Percentiles rank a stretch among this genome's conserved stretches.
phyloP scores from a whole-genome alignment of 2,888 invertebrate genomes.

The Biston stratarius region DNA sequence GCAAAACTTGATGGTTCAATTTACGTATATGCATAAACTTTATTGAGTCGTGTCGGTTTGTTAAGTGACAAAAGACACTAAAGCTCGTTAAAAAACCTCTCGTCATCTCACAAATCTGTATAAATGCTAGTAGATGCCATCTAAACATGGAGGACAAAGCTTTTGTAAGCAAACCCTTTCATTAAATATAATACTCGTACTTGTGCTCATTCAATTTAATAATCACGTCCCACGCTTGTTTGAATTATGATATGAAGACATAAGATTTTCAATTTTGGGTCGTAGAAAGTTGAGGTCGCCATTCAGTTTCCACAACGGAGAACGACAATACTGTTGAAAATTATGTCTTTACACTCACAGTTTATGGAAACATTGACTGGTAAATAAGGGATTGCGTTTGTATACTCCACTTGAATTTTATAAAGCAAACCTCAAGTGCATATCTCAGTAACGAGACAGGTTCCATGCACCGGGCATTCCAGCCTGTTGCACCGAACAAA shows the following conservation, averaged over 20 bases:
- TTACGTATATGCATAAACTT: no score
- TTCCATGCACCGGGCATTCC: conserved; percentile 80
- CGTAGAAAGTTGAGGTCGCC: conserved; percentile 17
- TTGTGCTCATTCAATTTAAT: conserved; percentile 27
- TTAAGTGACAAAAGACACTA: not conserved
- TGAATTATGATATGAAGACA: conserved; percentile 32
- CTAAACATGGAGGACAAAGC: conserved; percentile 11
- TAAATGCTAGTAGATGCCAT: conserved; percentile 20
- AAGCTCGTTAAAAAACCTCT: conserved; percentile 3
- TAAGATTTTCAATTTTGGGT: conserved; percentile 22
- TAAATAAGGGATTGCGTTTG: conserved; percentile 41
- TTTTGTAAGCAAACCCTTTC: conserved; percentile 30
- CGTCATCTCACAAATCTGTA: conserved; percentile 12
- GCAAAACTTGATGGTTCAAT: no score
- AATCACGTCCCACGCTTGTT: conserved; percentile 33
- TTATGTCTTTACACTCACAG: not conserved
- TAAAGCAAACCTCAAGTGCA: conserved; percentile 72
- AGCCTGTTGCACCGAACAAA: conserved; percentile 57
- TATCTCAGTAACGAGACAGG: conserved; percentile 75
- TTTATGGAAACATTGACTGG: conserved; percentile 16
- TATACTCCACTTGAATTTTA: conserved; percentile 67
- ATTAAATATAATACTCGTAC: conserved; percentile 14
- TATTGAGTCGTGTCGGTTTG: not conserved
- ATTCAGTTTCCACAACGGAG: not conserved
- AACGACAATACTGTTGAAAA: not conserved